These are phyloP conservation scores for Ovibos moschatus DNA, from an alignment of 2,113 vertebrate species.

Conservation along the genomic window DNA sequence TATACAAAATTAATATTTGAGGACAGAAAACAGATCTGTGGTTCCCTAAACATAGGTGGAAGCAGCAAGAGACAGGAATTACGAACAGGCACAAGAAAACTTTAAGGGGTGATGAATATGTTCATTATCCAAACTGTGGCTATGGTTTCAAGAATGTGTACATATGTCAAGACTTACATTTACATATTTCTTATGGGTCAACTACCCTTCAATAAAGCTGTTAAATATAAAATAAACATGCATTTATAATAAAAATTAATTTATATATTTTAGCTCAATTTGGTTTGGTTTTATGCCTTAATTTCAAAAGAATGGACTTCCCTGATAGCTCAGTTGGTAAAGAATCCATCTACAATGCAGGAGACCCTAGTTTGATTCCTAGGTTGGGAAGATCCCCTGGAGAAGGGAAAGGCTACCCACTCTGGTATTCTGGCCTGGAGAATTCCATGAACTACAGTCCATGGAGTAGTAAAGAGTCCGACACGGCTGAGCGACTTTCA, in stretches of 20 bases:
- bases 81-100: neutral
- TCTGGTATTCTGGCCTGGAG: neutral
- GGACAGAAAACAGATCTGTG: neutral
- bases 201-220: neutral
- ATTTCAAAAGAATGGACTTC: neutral
- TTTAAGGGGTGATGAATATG: neutral
- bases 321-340: neutral
- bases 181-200: neutral
- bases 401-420: neutral
- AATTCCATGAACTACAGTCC: neutral
- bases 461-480: neutral
- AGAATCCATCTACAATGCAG: neutral
- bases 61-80: neutral
- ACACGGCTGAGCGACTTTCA: fast-evolving
- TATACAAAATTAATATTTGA: neutral
- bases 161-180: neutral
- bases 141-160: neutral
- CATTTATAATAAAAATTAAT: neutral
- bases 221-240: neutral
- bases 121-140: neutral
- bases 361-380: neutral
- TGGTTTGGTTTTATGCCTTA: neutral
- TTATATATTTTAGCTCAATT: neutral
- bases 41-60: neutral
- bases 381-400: neutral